These are phyloP conservation scores for Sminthurides bifidus DNA, from an alignment of 1,140 invertebrate genomes.

Conservation along the genomic window DNA sequence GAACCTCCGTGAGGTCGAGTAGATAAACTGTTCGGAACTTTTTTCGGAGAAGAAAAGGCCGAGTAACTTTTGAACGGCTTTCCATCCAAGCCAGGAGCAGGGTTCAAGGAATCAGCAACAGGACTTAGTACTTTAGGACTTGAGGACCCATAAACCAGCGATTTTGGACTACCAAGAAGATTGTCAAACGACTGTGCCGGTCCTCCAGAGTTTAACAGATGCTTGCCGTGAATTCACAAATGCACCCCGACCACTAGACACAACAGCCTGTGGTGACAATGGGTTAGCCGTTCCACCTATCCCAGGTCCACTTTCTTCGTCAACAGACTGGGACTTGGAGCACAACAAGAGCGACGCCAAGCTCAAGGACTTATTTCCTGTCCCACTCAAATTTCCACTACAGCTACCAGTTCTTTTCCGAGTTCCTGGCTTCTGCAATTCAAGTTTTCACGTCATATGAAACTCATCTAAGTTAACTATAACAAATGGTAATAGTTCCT, in stretches of 20 bases:
- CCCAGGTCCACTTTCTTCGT: constrained; percentile 13
- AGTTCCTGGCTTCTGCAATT: not conserved
- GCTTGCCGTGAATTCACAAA: too few species aligned
- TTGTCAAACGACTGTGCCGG: constrained; percentile 1
- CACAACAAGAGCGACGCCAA: constrained; percentile 26
- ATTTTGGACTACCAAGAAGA: not conserved
- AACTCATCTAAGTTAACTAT: not conserved
- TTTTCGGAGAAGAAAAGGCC: constrained; percentile 4
- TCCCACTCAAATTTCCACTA: not conserved
- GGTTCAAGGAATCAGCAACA: not conserved
- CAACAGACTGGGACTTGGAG: constrained; percentile 21
- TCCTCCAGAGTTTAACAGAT: not conserved
- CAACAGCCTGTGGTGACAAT: not conserved
- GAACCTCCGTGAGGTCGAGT: not conserved
- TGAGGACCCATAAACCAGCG: not conserved
- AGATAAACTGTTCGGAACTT: not conserved
- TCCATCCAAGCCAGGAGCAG: not conserved
- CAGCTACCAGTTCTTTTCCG: not conserved
- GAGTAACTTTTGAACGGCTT: constrained; percentile 5
- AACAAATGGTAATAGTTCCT: not conserved
- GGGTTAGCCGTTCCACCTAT: not conserved
- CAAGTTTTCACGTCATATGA: not conserved
- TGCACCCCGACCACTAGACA: too few species aligned
- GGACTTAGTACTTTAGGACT: not conserved
- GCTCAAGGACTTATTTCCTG: constrained; percentile 19